Base-by-base conservation (phyloP, 2,113 vertebrate genomes). In the Thamnophis sirtalis region DNA sequence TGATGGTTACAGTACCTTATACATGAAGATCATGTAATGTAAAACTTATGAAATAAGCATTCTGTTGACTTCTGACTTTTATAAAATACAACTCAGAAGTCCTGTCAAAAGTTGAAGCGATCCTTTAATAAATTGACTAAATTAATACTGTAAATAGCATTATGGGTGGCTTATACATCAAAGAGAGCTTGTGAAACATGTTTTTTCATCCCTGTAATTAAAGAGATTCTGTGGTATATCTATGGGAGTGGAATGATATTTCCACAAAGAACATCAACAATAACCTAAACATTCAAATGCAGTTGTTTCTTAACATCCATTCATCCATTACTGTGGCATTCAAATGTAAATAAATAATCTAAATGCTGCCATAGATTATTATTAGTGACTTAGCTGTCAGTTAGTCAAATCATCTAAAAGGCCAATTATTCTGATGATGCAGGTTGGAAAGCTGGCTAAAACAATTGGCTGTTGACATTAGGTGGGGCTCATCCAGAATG, bases 381-480 rank as follows among this genome's bases (percentile, higher is more conserved):
- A 98, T 97, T 96, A 98, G 95, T 96, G 95, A 92, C 93, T 96
- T 98, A 95, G 95, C 96, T 98, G 98, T 98, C 97, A 97, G 97
- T 95, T 97, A 97, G 96, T 98, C 97, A 97, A 98, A 98, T 98
- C 98, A 98, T 97, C 97, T 97, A 98, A 98, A 98, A 98, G 97
- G 94, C 97, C 98, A 98, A 98, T 99, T 98, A 98, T 96, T 97
- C 95, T 97, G 97, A 98, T 38, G 95, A 97, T 97, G 97, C 95
- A 98, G 97, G 97, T 98, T 98, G 97, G 95, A 97, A 97, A 97
- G 97, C 97, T 98, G 98, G 98, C 98, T 98, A 97, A 97, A 98
- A 96, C 96, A 96, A 96, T 96, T 96, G 95, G 92, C 93, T 97
- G 96, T 93, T 92, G 89, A 91, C 94, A 96, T 97, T 96, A 96